These are phyloP conservation scores for Dendrolimus punctatus DNA, from an alignment of 1,140 invertebrate genomes.

Conservation along the genomic window DNA sequence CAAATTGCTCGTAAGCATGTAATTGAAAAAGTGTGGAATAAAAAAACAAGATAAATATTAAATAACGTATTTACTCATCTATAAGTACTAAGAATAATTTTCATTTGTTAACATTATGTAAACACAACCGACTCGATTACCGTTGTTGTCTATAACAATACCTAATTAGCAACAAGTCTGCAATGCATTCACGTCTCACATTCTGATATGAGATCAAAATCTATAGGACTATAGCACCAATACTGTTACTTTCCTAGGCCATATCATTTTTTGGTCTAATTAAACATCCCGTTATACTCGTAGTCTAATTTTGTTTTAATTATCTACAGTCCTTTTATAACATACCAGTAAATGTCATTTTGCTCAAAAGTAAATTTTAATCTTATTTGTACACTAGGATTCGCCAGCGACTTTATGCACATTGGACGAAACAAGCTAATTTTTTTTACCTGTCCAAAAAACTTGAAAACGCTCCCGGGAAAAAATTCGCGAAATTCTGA, in stretches of 20 bases:
- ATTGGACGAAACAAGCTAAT: too few species aligned
- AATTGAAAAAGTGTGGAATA: neutral
- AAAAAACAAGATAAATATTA: slow-evolving; percentile 19
- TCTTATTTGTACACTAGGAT: too few species aligned
- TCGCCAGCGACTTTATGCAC: too few species aligned
- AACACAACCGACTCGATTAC: slow-evolving; percentile 57
- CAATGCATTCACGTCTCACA: slow-evolving; percentile 38
- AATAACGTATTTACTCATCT: slow-evolving; percentile 56
- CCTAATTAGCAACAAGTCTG: slow-evolving; percentile 38
- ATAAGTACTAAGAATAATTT: slow-evolving; percentile 67
- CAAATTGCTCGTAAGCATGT: neutral
- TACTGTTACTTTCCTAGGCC: slow-evolving; percentile 66
- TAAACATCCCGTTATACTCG: slow-evolving; percentile 22
- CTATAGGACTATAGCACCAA: slow-evolving; percentile 67
- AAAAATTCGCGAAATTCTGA: too few species aligned
- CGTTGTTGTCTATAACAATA: slow-evolving; percentile 50
- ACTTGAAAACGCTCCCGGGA: too few species aligned
- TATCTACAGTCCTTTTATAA: neutral
- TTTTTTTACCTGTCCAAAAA: too few species aligned
- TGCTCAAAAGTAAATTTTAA: slow-evolving; percentile 1
- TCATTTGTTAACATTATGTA: slow-evolving; percentile 49
- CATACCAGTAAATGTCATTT: neutral
- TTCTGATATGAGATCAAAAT: slow-evolving; percentile 66
- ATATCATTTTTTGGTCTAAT: slow-evolving; percentile 58
- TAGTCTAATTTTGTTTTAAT: too few species aligned